Evolutionary conservation across 2,888 invertebrate genomes (phyloP).

Genomic region (Pristionchus fissidentatus): DNA sequence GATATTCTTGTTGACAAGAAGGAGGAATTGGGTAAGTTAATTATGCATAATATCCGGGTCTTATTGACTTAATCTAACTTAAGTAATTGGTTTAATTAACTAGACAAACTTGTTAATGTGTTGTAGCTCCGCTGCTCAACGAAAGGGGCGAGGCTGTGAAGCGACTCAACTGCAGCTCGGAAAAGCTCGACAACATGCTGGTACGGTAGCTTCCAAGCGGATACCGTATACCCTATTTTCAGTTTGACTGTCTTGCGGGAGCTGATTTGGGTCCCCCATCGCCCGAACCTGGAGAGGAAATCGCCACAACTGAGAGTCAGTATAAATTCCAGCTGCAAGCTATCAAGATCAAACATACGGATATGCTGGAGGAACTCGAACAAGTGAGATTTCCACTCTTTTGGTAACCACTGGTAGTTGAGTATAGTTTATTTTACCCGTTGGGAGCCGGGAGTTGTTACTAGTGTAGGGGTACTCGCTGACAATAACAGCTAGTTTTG

Average conservation of each 20-base stretch:
- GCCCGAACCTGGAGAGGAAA: slow-evolving; percentile 25
- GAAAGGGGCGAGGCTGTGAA: not conserved
- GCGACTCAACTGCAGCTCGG: not conserved
- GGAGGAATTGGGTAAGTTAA: slow-evolving; percentile 55
- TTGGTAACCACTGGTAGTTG: too few species aligned
- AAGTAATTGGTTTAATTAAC: not conserved
- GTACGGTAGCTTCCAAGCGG: not conserved
- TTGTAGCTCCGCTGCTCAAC: not conserved
- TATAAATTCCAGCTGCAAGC: slow-evolving; percentile 15
- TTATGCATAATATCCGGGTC: too few species aligned
- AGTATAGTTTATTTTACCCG: too few species aligned
- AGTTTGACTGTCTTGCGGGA: slow-evolving; percentile 42
- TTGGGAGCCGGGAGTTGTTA: too few species aligned
- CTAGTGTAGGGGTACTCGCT: too few species aligned
- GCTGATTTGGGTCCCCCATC: slow-evolving; percentile 43
- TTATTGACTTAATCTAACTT: too few species aligned
- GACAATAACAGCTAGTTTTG: too few species aligned
- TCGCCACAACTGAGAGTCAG: not conserved
- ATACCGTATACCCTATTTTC: not conserved
- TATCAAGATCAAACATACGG: slow-evolving; percentile 32
- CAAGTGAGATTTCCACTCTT: too few species aligned
- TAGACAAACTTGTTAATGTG: not conserved
- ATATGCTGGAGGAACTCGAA: slow-evolving; percentile 18
- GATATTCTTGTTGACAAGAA: slow-evolving; percentile 57
- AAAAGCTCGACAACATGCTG: slow-evolving; percentile 44